Base-by-base conservation (phyloP, 2,888 invertebrate genomes). In the Phymatocera aterrima region DNA sequence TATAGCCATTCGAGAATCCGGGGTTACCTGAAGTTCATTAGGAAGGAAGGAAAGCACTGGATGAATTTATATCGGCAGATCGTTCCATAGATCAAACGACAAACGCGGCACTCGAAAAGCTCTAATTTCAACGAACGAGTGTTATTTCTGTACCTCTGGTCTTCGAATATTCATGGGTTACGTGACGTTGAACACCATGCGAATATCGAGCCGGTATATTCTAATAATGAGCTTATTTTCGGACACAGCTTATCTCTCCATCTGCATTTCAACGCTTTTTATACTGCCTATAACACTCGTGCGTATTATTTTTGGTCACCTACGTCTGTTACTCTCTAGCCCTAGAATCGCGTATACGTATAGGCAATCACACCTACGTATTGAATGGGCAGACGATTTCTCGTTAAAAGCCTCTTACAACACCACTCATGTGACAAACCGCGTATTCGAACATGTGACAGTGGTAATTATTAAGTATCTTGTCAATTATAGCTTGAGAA, bases 341-440 rank as follows among this genome's bases (percentile, higher is more conserved):
- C 28, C 4, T 28, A 28, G 10, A 57, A 1, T 24, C 15, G 4
- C 8, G 4, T 4, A 15, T 51, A 8, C 21, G 28, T 21, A 57
- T 57, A 57, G 21, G 12, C 24, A 2, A 15, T 28, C 12, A 6
- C 54, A 61, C 34, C 34, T n/a, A 61, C 31, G 61, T 34, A 34
- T 61, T 61, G n/a, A 31, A 34, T 34, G 34, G 24, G 34, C 34
- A 18, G 34, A 64, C 3, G 37, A 64, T 64, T 64, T 37, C 37
- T 64, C 34, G 61, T 64, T 37, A 46, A 68, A 24, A n/a, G 24
- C n/a, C 43, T 24, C 40, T 68, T 24, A 18, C 43, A 34, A 68
- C 24, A 68, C n/a, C 68, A 18, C 68, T n/a, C 68, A 68, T 68
- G 51, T 72, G 48, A 72, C 72, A 34, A 34, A n/a, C 15, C 37